phyloP scores from a whole-genome alignment of 1,140 invertebrate genomes.

The Matsumurasca onukii region DNA sequence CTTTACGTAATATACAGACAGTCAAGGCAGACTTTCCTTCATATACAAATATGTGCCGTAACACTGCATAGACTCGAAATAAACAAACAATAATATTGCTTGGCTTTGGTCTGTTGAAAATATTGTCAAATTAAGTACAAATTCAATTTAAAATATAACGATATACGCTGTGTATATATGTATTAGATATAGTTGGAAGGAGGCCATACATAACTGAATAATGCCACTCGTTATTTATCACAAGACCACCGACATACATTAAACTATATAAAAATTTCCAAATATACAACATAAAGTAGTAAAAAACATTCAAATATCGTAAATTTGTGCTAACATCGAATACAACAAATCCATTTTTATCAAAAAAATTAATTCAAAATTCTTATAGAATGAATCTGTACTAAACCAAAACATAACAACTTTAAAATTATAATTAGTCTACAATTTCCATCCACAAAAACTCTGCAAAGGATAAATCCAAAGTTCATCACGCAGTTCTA shows the following conservation, averaged over 20 bases:
- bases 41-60: background rate
- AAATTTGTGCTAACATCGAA: slow-evolving; percentile 11
- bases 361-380: slow-evolving; percentile 2
- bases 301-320: slow-evolving; percentile 15
- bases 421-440: slow-evolving; percentile 17
- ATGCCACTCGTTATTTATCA: background rate
- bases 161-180: too few relatives aligned
- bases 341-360: slow-evolving; percentile 1
- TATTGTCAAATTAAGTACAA: too few relatives aligned
- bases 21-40: background rate
- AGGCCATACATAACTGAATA: too few relatives aligned
- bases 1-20: slow-evolving; percentile 5
- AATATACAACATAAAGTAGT: slow-evolving; percentile 11
- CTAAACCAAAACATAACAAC: slow-evolving; percentile 1
- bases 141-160: too few relatives aligned
- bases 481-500: slow-evolving; percentile 20
- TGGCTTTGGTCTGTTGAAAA: background rate
- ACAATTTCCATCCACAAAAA: slow-evolving; percentile 10
- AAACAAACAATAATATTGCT: slow-evolving; percentile 6
- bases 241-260: slow-evolving; percentile 3
- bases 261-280: background rate
- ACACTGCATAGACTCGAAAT: slow-evolving; percentile 16
- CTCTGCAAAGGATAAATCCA: background rate
- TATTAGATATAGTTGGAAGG: too few relatives aligned
- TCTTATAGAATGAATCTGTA: background rate